Evolutionary conservation across 2,888 invertebrate genomes (phyloP), one percentile per base, ranked within the genome.

Genomic region (Archips xylosteana): DNA sequence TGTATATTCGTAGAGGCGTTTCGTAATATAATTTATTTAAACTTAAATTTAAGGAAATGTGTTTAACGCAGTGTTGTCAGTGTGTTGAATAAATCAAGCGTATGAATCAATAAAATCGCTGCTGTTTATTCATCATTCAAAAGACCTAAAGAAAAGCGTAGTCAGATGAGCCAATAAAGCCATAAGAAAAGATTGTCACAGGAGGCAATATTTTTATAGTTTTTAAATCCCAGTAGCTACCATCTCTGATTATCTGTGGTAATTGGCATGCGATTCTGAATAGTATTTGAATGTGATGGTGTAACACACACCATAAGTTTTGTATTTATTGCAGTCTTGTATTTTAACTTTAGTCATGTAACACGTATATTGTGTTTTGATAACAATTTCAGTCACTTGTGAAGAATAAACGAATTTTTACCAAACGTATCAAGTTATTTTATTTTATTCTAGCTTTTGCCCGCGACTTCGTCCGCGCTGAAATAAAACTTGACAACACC

Each of bases 371-470:
- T 92, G 92, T 93, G 92, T 94, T 92, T 92, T 90, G 87, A 92
- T 94, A 92, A 92, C 90, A 87, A 90, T 92, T 93, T 92, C 92
- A 94, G 94, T 93, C 93, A 94, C 92, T 90, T 92, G 92, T 92
- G 92, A 89, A 85, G 84, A 89, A 91, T 91, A 93, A 94, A 93
- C 85, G 88, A 88, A 88, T 91, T 93, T 92, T 92, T 93, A 93
- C 93, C 93, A 92, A 93, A 91, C 86, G 42, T 81, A 73, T 82
- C 77, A 74, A 75, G 47, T 72, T 74, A 64, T 77, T 76, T 81
- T 78, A 78, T 76, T 60, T 68, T 5, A 51, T n/a, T 23, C 23
- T 23, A 23, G 23, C 23, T 23, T 23, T 23, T 23, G 23, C 23
- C 23, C 23, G 23, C 23, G 23, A 23, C 23, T 23, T 23, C 23